phyloP scores from a whole-genome alignment of 1,140 invertebrate genomes.

The Doryteuthis pealeii region DNA sequence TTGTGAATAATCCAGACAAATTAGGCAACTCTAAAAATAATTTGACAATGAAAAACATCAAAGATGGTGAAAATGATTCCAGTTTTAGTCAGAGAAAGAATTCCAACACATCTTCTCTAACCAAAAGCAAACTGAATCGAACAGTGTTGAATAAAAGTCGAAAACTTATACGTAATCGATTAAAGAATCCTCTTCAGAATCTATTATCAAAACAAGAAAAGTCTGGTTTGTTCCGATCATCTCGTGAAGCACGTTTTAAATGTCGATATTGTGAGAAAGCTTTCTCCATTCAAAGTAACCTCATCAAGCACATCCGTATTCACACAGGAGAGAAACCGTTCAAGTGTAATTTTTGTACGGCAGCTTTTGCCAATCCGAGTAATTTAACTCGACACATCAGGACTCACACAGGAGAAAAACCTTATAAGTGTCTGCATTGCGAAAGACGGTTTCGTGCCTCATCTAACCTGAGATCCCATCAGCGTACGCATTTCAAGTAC shows the following conservation, averaged over 20 bases:
- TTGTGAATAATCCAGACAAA: too few species aligned
- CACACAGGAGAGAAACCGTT: slow-evolving; percentile 39
- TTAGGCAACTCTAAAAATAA: too few species aligned
- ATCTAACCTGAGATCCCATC: slow-evolving; percentile 32
- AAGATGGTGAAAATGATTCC: too few species aligned
- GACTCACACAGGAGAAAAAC: slow-evolving; percentile 36
- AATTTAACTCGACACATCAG: slow-evolving; percentile 33
- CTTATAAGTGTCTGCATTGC: slow-evolving; percentile 33
- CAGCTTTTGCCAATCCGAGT: slow-evolving; percentile 59
- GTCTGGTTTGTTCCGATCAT: not conserved
- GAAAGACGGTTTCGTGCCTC: slow-evolving; percentile 58
- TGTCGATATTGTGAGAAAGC: not conserved
- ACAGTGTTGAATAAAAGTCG: not conserved
- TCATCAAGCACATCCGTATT: slow-evolving; percentile 33
- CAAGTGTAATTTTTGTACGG: slow-evolving; percentile 29
- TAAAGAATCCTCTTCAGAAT: not conserved
- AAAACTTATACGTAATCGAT: not conserved
- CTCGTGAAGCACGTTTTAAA: slow-evolving; percentile 38
- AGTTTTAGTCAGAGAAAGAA: not conserved
- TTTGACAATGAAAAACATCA: too few species aligned
- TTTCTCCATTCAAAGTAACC: slow-evolving; percentile 11
- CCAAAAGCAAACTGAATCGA: not conserved
- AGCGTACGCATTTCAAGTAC: slow-evolving; percentile 60
- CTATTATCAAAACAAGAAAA: not conserved
- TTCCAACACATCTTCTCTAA: not conserved